phyloP scores from a whole-genome alignment of 2,888 invertebrate genomes.

The Aplocera efformata region DNA sequence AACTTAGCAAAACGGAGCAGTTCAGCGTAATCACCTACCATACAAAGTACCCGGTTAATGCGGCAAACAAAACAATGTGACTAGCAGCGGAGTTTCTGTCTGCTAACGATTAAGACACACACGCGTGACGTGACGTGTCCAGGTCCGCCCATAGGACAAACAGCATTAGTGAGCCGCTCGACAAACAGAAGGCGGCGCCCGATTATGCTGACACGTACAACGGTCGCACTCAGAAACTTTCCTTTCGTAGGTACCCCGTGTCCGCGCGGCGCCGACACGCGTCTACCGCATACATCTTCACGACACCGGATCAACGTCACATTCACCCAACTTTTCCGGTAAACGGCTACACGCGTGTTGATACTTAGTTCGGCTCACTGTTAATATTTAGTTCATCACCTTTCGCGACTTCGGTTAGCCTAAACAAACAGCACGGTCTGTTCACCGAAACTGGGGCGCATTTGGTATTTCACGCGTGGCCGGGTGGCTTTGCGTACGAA shows the following conservation, averaged over 20 bases:
- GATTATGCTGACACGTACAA: constrained; percentile 59
- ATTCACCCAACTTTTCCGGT: constrained; percentile 39
- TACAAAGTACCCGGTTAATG: constrained; percentile 60
- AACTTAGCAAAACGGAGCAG: constrained; percentile 40
- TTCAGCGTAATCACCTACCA: constrained; percentile 55
- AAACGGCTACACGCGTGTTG: constrained; percentile 47
- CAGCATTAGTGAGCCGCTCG: constrained; percentile 67
- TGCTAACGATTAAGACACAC: constrained; percentile 74
- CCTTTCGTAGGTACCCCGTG: constrained; percentile 41
- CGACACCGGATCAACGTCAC: constrained; percentile 47
- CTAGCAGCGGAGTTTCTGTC: constrained; percentile 62
- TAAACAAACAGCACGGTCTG: constrained; percentile 76
- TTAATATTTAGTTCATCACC: constrained; percentile 69
- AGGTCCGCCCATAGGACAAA: constrained; percentile 65
- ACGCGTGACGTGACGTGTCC: constrained; percentile 61
- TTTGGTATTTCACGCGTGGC: constrained; percentile 78
- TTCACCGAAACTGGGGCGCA: constrained; percentile 73
- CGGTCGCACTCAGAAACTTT: constrained; percentile 46
- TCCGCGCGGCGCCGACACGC: constrained; percentile 53
- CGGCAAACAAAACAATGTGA: constrained; percentile 65
- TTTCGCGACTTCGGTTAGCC: constrained; percentile 58
- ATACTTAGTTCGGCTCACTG: constrained; percentile 54
- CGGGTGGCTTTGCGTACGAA: constrained; percentile 70
- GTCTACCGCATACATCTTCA: constrained; percentile 41
- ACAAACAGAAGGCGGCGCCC: constrained; percentile 66